These are phyloP conservation scores for Neolamprologus devosi DNA, from an alignment of 2,113 vertebrate species.

Conservation along the genomic window DNA sequence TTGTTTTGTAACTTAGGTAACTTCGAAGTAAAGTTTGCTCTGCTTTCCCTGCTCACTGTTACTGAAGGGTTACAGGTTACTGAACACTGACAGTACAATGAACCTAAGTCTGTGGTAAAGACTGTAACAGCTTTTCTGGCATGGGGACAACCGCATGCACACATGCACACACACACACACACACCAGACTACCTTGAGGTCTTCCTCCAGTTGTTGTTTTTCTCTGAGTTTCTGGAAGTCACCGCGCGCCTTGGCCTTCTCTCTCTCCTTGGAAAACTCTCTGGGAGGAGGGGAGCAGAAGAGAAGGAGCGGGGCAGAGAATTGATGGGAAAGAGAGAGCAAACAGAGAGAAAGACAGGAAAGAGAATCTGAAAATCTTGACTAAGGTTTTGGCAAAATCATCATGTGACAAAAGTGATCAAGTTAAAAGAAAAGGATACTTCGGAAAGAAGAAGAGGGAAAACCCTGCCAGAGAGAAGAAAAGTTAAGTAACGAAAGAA, in stretches of 20 bases:
- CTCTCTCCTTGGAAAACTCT: constrained; percentile 98
- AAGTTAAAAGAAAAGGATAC: background rate
- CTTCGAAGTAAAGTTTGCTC: background rate
- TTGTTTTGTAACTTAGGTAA: background rate
- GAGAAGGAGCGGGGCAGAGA: background rate
- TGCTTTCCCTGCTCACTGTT: background rate
- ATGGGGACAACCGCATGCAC: background rate
- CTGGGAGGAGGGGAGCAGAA: constrained; percentile 56
- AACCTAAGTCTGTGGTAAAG: background rate
- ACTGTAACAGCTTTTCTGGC: background rate
- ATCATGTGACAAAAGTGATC: background rate
- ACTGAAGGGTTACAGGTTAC: background rate
- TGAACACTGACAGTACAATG: background rate
- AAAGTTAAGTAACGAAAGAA: background rate
- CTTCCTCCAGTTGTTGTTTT: constrained; percentile 96
- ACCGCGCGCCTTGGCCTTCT: constrained; percentile 95
- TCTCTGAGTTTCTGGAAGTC: constrained; percentile 97
- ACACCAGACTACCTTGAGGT: constrained; percentile 76
- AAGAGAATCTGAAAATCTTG: constrained; percentile 56
- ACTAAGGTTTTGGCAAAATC: background rate
- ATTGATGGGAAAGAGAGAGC: constrained; percentile 20
- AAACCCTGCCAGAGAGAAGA: constrained; percentile 27
- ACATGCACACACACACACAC: background rate
- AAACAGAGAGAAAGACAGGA: constrained; percentile 42
- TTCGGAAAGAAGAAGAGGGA: background rate